phyloP scores from a whole-genome alignment of 2,888 invertebrate genomes.

The Dicyrtoma fusca region DNA sequence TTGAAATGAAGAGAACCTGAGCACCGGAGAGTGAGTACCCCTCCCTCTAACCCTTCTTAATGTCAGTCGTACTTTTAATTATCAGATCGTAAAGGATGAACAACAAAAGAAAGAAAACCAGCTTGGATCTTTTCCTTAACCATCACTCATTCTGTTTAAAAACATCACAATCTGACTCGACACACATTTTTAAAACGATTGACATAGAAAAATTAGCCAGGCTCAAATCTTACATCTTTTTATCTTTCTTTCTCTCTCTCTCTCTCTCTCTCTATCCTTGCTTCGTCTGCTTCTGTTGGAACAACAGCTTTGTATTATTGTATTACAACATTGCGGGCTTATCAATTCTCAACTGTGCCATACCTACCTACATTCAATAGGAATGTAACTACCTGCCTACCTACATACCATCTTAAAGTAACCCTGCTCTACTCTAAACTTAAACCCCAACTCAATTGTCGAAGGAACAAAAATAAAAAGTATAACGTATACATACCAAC shows the following conservation, averaged over 20 bases:
- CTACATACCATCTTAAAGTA: no score
- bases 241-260: slow-evolving; percentile 6
- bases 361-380: no score
- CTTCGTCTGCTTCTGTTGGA: neutral
- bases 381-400: no score
- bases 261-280: slow-evolving; percentile 1
- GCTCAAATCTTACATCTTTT: no score
- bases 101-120: slow-evolving; percentile 27
- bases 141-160: slow-evolving; percentile 13
- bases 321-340: no score
- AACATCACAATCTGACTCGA: slow-evolving; percentile 21
- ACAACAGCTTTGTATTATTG: neutral
- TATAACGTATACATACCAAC: no score
- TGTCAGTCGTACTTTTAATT: slow-evolving; percentile 50
- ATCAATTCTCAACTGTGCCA: no score
- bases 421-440: no score
- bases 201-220: slow-evolving; percentile 42
- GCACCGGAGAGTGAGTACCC: slow-evolving; percentile 17
- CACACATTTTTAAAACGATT: slow-evolving; percentile 32
- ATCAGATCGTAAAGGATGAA: slow-evolving; percentile 51
- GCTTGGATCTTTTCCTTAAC: slow-evolving; percentile 26
- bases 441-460: no score
- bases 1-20: slow-evolving; percentile 22
- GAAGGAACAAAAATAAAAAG: no score
- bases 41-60: slow-evolving; percentile 40